These are phyloP conservation scores for Furcula furcula DNA, from an alignment of 2,888 invertebrate genomes.

Conservation along the genomic window DNA sequence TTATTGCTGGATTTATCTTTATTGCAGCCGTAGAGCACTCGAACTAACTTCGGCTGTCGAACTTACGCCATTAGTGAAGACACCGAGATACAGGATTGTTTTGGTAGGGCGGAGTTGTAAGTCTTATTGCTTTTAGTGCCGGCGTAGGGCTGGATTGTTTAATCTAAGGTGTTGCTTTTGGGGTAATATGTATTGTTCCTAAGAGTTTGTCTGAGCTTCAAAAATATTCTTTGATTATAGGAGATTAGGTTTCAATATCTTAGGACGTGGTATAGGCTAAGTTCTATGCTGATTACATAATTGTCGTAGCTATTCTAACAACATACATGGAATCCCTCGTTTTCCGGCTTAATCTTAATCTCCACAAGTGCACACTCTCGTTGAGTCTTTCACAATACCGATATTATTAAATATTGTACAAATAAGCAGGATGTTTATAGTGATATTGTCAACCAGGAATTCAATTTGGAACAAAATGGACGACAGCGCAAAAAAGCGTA, in stretches of 20 bases:
- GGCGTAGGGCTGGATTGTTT: conserved; percentile 70
- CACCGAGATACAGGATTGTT: conserved; percentile 80
- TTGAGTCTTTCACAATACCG: conserved; percentile 9
- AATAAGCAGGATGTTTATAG: conserved; percentile 72
- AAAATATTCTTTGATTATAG: too few relatives aligned
- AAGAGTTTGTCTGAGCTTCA: too few relatives aligned
- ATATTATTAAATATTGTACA: conserved; percentile 53
- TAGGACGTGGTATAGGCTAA: too few relatives aligned
- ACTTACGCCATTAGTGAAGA: conserved; percentile 80
- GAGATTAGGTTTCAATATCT: too few relatives aligned
- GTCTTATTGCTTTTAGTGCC: conserved; percentile 80
- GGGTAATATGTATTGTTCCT: conserved; percentile 35
- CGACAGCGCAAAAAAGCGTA: conserved; percentile 59
- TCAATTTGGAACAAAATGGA: conserved; percentile 71
- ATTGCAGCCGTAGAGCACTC: conserved; percentile 80
- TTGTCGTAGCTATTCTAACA: background rate
- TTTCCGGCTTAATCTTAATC: conserved; percentile 2
- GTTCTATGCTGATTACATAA: too few relatives aligned
- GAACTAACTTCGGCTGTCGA: conserved; percentile 81
- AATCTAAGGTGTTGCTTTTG: conserved; percentile 67
- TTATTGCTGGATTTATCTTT: conserved; percentile 82
- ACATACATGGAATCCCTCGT: conserved; percentile 2
- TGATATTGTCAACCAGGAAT: conserved; percentile 73
- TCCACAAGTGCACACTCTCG: conserved; percentile 15
- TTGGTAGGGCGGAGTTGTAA: conserved; percentile 79